A percentile compares a stretch with the other conserved stretches of the same genome.
Evolutionary conservation across 2,797 vertebrate genomes (phyloP).

Genomic region (Miichthys miiuy): DNA sequence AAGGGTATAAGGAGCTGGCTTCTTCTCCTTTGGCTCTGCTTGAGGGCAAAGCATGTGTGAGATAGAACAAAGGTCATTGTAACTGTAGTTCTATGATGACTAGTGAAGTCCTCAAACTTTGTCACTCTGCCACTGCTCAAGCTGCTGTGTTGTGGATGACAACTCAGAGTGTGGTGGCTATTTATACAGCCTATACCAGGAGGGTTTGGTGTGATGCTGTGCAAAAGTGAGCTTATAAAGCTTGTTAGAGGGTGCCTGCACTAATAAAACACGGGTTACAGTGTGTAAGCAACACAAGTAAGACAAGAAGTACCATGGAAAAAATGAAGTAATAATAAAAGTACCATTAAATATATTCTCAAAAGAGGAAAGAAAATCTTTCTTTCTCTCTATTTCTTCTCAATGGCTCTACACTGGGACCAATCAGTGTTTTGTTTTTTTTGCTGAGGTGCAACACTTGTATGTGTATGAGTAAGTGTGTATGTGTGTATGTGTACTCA

Average conservation of each 20-base stretch:
- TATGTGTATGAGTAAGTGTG: constrained; percentile 32
- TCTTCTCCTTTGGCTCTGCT: constrained; percentile 32
- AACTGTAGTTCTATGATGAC: background rate
- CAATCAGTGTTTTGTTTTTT: constrained; percentile 67
- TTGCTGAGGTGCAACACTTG: constrained; percentile 68
- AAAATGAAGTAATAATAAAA: constrained; percentile 54
- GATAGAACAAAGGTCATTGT: constrained; percentile 22
- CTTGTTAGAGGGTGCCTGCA: constrained; percentile 47
- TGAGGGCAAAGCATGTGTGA: constrained; percentile 23
- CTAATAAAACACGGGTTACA: constrained; percentile 43
- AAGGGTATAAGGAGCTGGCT: constrained; percentile 10
- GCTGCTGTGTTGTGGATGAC: constrained; percentile 34
- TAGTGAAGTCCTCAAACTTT: constrained; percentile 15
- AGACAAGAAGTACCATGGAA: constrained; percentile 31
- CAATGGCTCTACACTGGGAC: constrained; percentile 74
- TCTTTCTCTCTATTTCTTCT: constrained; percentile 33
- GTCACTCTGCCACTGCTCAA: constrained; percentile 12
- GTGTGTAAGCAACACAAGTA: constrained; percentile 30
- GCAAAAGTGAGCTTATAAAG: constrained; percentile 25
- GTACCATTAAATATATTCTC: constrained; percentile 59
- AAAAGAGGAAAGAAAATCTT: constrained; percentile 9
- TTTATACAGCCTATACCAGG: constrained; percentile 24
- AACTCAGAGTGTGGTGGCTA: constrained; percentile 17
- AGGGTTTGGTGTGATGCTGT: constrained; percentile 21
- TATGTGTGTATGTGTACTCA: constrained; percentile 41